Evolutionary conservation across 2,113 vertebrate genomes (phyloP), one percentile per base, ranked within the genome.

Genomic region (Archocentrus centrarchus): DNA sequence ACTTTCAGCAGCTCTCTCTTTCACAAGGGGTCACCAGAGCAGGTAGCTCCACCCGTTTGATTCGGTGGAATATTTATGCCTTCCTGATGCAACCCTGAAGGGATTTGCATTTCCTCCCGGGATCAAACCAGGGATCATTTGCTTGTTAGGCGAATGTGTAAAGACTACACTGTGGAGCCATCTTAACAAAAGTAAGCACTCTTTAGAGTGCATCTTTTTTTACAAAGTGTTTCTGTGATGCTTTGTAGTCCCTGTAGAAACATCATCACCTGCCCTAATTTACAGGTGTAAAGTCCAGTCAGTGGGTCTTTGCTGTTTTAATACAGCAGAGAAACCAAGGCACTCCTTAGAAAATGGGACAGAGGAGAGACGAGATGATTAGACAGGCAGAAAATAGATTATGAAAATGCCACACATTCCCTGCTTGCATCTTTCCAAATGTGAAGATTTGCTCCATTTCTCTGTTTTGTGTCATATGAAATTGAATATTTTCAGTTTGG

Each of bases 381-480:
- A 73, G 24, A 55, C 68, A 73, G 47, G 32, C 47, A 73, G 27
- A 73, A 73, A 73, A 35, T 14, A 14, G 68, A 55, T 73, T 55
- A 55, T 73, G 20, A 55, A 73, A 73, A 73, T 35, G 47, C 68
- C 17, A 18, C 50, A 53, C 50, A 53, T 53, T 53, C 6, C 15
- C 13, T 53, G 15, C 17, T 53, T 53, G 15, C 15, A 14, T 53
- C 27, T 73, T 32, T 55, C 47, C 68, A 73, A 73, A 73, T 35
- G 47, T 11, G 53, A 73, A 55, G 68, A 32, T 73, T 73, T 55
- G 27, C 57, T 41, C n/a, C 57, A 60, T 77, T 77, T 77, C 27
- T 73, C 27, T n/a, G 7, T 73, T 73, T 73, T 55, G 27, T 55
- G 55, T 73, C 47, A 73, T 50, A 73, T 55, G 27, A 73, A 73